Evolutionary conservation across 2,113 vertebrate genomes (phyloP).

Genomic region (Tringa solitaria): DNA sequence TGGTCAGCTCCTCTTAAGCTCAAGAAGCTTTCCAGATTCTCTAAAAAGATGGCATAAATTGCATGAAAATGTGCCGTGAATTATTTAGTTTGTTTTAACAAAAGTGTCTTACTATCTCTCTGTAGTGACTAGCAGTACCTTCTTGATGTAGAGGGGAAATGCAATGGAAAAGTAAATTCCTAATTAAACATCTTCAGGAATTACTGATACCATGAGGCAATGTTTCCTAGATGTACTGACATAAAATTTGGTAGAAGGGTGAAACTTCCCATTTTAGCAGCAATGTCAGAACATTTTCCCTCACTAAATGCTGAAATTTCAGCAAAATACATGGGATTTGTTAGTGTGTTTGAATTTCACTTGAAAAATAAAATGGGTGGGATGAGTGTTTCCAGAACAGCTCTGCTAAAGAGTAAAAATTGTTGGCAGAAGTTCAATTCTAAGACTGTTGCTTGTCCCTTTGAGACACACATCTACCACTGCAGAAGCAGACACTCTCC

Average conservation of each 20-base stretch:
- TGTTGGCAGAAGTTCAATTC: slow-evolving; percentile 14
- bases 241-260: not conserved
- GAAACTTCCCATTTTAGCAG: not conserved
- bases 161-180: not conserved
- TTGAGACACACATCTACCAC: not conserved
- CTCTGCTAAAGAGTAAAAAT: not conserved
- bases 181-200: not conserved
- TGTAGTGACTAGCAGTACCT: not conserved
- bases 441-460: not conserved
- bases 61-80: not conserved
- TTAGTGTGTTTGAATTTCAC: not conserved
- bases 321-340: not conserved
- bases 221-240: not conserved
- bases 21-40: not conserved
- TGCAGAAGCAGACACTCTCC: slow-evolving; percentile 42
- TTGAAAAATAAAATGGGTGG: not conserved
- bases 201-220: not conserved
- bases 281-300: not conserved
- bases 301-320: not conserved
- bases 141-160: not conserved
- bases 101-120: not conserved
- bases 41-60: not conserved
- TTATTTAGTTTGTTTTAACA: not conserved
- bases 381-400: slow-evolving; percentile 10
- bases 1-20: not conserved